Evolutionary conservation across 2,113 vertebrate genomes (phyloP), one percentile per base, ranked within the genome.

Genomic region (Lophotis ruficrista): DNA sequence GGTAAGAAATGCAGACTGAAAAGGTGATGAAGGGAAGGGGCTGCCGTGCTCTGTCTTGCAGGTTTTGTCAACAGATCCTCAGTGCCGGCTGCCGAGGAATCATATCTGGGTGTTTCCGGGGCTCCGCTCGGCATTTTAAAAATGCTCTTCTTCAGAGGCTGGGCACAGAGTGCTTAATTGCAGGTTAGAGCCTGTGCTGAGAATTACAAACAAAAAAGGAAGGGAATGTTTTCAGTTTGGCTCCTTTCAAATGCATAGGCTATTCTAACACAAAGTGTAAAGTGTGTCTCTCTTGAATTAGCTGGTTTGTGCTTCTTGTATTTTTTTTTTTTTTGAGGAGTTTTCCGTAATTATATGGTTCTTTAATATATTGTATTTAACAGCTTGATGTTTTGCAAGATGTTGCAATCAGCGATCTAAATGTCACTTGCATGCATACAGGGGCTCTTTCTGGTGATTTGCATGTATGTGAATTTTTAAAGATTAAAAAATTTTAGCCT

Each of bases 101-200:
- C 0, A 0, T 69, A 71, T 66, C 73, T 53, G 81, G 41, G 47
- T 91, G 73, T 93, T 91, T 77, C 73, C 23, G 2, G 43, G 64
- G 86, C 58, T 95, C 66, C 11, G 9, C 54, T 82, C 15, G 2
- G 82, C 76, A 24, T 97, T 93, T 71, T 60, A 75, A 71, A 87
- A 72, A 87, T 68, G 41, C 58, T 86, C 0, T n/a, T 80, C 68
- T 88, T 91, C 53, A 66, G 82, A 87, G 76, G 20, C 87, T 83
- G 62, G 41, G 43, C 0, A 0, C 27, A 0, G 6, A 73, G 88
- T 43, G 54, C 81, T 85, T 87, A 89, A 93, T 79, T 91, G 84
- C 64, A 90, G 88, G 73, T 92, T 97, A 83, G 87, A 96, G 22
- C 76, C 47, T 87, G 80, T 69, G 77, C 78, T 2, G 7, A 78